Conservation (phyloP, 2,113 vertebrate species). For the Electrona antarctica region DNA sequence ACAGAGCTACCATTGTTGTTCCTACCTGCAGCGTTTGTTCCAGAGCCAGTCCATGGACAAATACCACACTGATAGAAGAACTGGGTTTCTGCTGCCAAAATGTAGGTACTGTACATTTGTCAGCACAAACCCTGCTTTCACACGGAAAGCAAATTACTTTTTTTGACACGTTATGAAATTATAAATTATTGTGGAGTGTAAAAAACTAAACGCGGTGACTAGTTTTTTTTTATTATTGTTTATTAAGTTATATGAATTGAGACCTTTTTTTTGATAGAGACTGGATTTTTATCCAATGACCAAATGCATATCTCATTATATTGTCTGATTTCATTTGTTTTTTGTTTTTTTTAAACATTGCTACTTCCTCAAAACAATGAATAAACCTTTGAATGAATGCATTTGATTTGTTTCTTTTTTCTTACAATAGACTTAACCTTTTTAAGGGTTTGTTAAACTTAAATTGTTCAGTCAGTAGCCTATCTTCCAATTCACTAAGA, state of each 20-base stretch:
- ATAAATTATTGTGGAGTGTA: slow-evolving; percentile 81
- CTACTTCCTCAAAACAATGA: slow-evolving; percentile 78
- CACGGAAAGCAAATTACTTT: slow-evolving; percentile 55
- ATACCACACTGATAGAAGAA: slow-evolving; percentile 22
- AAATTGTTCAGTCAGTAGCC: too few species aligned
- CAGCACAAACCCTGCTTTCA: slow-evolving; percentile 56
- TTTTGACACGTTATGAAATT: slow-evolving; percentile 63
- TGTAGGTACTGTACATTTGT: slow-evolving; percentile 52
- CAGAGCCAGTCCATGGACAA: slow-evolving; percentile 11
- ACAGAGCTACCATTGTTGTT: slow-evolving; percentile 59
- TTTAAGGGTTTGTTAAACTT: neutral
- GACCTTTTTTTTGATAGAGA: slow-evolving; percentile 75
- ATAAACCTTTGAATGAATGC: slow-evolving; percentile 76
- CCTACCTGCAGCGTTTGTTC: slow-evolving; percentile 3
- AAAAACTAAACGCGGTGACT: slow-evolving; percentile 68
- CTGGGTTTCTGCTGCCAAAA: slow-evolving; percentile 36
- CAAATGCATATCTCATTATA: slow-evolving; percentile 82
- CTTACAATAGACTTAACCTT: too few species aligned
- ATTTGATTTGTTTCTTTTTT: slow-evolving; percentile 5
- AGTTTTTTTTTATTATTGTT: slow-evolving; percentile 71
- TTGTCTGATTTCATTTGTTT: slow-evolving; percentile 73
- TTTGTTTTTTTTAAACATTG: slow-evolving; percentile 72
- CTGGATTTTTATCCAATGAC: slow-evolving; percentile 85
- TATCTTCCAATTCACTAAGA: too few species aligned
- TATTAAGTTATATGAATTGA: slow-evolving; percentile 83